Base-by-base conservation (phyloP, 2,113 vertebrate species). In the Bungarus multicinctus region DNA sequence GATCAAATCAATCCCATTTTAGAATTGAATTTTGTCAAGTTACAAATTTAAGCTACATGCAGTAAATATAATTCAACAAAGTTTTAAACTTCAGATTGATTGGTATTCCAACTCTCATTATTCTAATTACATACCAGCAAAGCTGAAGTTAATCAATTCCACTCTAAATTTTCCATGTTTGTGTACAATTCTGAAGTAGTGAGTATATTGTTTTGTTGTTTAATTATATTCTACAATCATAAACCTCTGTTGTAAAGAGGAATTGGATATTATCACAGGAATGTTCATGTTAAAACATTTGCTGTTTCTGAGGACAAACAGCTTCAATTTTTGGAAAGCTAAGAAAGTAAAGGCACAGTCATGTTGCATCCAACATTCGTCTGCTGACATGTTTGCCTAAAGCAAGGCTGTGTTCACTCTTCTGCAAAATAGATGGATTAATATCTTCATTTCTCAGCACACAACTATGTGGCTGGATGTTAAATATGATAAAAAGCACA, bases 321-420 rank as follows among this genome's bases (percentile, higher is more conserved):
- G 52, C 60, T 90, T 64, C 53, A 86, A n/a, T 85, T 81, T 81
- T 58, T 64, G 52, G 54, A 57, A 45, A 57, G 23, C 92, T 60
- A 85, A 43, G 69, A 58, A 86, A 94, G 87, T 12, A 90, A 85
- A 94, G 86, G 92, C 95, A 93, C 39, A 85, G 54, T 92, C 95
- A 60, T 89, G 91, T 91, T 69, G 3, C 86, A 95, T 93, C 91
- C 81, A 89, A 93, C 93, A 95, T 96, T 94, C 96, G 96, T 96
- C 96, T 93, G 93, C 93, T 94, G 91, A 94, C 94, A 74, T 69
- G 87, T 95, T 97, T 96, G 81, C 86, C 90, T 96, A 95, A 96
- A 97, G 87, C 81, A 95, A 94, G 95, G 91, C 93, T 89, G 81
- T 93, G 89, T 95, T 94, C 94, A 91, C 93, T 94, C 88, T 58